A percentile compares a stretch with the other conserved stretches of the same genome.
phyloP scores from a whole-genome alignment of 2,113 vertebrate species.

The Vidua macroura region DNA sequence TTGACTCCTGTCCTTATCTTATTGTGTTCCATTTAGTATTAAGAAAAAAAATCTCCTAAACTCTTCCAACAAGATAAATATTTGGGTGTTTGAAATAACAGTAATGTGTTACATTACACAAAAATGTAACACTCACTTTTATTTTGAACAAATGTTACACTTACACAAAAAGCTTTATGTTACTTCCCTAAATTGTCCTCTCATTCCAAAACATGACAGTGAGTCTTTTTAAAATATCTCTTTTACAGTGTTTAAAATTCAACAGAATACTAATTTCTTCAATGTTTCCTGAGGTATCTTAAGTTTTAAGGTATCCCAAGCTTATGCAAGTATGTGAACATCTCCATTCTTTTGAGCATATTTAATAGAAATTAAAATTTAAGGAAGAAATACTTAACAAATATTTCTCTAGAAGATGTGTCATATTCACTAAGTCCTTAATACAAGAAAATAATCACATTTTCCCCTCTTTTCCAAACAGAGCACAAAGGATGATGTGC shows the following conservation, averaged over 20 bases:
- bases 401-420: background rate
- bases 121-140: no score
- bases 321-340: background rate
- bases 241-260: background rate
- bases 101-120: no score
- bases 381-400: background rate
- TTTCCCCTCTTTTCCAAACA: constrained; percentile 55
- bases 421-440: background rate
- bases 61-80: background rate
- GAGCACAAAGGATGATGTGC: constrained; percentile 85
- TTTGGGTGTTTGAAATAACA: background rate
- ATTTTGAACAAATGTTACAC: no score
- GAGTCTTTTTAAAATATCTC: background rate
- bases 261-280: background rate
- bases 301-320: background rate
- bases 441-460: background rate
- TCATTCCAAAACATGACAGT: no score
- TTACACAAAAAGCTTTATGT: no score
- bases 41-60: background rate
- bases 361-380: background rate
- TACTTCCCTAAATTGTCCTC: no score
- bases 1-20: background rate
- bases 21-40: background rate
- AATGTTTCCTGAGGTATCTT: background rate
- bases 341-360: background rate